A percentile compares a stretch with the other conserved stretches of the same genome.
Conservation (phyloP, 2,797 vertebrate species). For the Chelonia mydas region DNA sequence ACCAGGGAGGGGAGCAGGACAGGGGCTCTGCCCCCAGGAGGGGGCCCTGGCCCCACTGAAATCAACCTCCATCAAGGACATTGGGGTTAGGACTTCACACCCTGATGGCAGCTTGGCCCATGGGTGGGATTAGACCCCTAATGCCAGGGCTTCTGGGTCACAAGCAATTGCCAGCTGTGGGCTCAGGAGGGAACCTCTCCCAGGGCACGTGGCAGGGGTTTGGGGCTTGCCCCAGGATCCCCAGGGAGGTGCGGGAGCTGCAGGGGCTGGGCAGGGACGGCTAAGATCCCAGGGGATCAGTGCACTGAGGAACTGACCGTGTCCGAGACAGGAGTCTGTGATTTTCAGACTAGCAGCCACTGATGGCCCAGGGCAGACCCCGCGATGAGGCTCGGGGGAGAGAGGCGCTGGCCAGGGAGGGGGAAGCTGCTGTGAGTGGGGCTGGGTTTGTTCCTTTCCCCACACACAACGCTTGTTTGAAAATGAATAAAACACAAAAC, state of each 20-base stretch:
- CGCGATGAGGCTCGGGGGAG: no score
- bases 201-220: background rate
- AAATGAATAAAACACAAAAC: rapidly evolving
- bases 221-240: background rate
- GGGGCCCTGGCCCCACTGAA: no score
- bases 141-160: no score
- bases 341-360: background rate
- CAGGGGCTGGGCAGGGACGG: background rate
- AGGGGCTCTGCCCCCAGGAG: background rate
- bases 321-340: rapidly evolving
- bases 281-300: background rate
- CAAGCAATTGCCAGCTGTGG: background rate
- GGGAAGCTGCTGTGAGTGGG: rapidly evolving
- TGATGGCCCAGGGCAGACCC: background rate
- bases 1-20: background rate
- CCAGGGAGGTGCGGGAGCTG: background rate
- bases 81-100: no score
- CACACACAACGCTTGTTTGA: background rate
- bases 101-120: no score
- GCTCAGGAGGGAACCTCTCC: background rate
- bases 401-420: background rate
- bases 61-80: no score
- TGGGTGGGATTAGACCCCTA: no score
- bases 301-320: background rate
- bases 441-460: constrained; percentile 49